Evolutionary conservation across 2,888 invertebrate species (phyloP), one percentile per base, ranked within the genome.

Genomic region (Maniola hyperantus): DNA sequence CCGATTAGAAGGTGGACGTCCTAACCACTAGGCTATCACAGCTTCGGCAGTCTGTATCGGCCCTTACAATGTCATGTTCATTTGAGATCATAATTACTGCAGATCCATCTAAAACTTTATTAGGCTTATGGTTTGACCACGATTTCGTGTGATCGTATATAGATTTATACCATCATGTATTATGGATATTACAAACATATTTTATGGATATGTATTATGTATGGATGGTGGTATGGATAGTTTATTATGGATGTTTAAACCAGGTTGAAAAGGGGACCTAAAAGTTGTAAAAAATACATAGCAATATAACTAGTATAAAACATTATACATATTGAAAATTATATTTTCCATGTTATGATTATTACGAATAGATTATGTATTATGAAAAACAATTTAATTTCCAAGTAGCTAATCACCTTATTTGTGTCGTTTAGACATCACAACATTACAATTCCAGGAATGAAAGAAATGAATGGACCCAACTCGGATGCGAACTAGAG

Each of bases 361-460:
- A 13, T 5, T 46, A 26, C 8, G 48, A 48, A 8, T 48, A 10
- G 5, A 48, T 26, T 26, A 26, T 26, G 2, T 15, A 42, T 13
- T 44, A 58, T 42, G 39, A 15, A 39, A 58, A 46, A 33, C 59
- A 46, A 59, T 59, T 26, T 51, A 44, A 33, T 51, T 66, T 62
- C 62, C 39, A 39, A 11, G 39, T 39, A 2, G 51, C 62, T 62
- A 62, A 57, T 57, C 18, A 13, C 18, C 18, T 50, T 58, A 39
- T 57, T 57, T 51, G 50, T 57, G 20, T 66, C 44, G 7, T 18
- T 46, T 10, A 33, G 10, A 26, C 26, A 10, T 59, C n/a, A 42
- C n/a, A 48, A n/a, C n/a, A 39, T 39, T 11, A 4, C 39, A 59
- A n/a, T 59, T 59, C 59, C 42, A 33, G 26, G 46, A 59, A 59